Base-by-base conservation (phyloP, 2,113 vertebrate genomes). In the Paralichthys olivaceus region DNA sequence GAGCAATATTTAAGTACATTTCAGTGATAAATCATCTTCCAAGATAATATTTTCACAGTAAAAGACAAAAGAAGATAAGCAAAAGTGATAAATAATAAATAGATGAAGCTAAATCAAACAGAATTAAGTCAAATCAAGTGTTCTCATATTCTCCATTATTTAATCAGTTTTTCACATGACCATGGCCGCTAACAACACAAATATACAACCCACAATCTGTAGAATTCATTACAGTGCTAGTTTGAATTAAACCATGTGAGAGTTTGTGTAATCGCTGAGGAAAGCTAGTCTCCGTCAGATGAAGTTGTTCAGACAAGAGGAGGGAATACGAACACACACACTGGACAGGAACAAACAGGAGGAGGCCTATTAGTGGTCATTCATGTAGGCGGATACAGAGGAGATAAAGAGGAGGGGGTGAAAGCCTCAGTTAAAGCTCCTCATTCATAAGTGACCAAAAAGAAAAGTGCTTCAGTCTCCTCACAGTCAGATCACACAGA, bases 361-460 rank as follows among this genome's bases (percentile, higher is more conserved):
- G 57, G 25, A 74, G 37, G 32, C 45, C 43, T 34, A 28, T 55
- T 43, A 67, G 34, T 66, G 43, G 68, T 53, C 11, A 64, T 57
- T 71, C 34, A 56, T 40, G n/a, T 17, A 37, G 20, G 25, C 15
- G 55, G 23, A 69, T 37, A 79, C 54, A 75, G 49, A 72, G 65
- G 25, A 75, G 15, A 34, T 13, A n/a, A 23, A 62, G 25, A 72
- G 5, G 34, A 34, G 23, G 14, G 17, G 13, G 13, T 37, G 28
- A 85, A 69, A 61, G 45, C 51, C 14, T 51, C 68, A 19, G 28
- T 51, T 22, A 77, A 73, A 59, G 49, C 58, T 86, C 67, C 20
- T 79, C 65, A 72, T 67, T 85, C 78, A 83, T 69, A 72, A 74
- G 43, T 68, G 73, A 76, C 80, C 66, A 76, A 66, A 79, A 51